Conservation (phyloP, 53 echinoderm and acorn worm species). For the Echinarachnius parma region DNA sequence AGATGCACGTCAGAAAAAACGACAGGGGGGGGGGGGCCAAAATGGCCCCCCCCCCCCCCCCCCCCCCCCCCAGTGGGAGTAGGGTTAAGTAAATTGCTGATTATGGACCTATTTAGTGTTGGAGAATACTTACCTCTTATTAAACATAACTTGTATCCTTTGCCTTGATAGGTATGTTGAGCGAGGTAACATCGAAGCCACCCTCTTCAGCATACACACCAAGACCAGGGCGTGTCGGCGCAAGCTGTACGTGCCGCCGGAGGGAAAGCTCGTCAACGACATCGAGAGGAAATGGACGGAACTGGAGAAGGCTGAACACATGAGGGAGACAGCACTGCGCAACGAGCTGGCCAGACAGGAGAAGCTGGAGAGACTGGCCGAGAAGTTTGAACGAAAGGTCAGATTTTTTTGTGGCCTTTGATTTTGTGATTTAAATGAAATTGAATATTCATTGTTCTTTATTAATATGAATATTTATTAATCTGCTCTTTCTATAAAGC, state of each 20-base stretch:
- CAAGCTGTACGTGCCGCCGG: constrained; percentile 71
- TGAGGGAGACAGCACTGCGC: constrained; percentile 69
- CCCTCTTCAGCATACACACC: constrained; percentile 77
- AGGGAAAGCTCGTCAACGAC: constrained; percentile 74
- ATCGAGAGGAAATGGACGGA: constrained; percentile 79
- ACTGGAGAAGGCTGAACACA: constrained; percentile 80
- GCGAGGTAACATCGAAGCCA: constrained; percentile 85
- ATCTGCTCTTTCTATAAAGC: no score
- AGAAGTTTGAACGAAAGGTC: constrained; percentile 92
- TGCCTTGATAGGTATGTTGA: constrained; percentile 63
- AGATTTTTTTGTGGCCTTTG: no score
- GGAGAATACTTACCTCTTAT: no score
- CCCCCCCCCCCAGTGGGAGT: no score
- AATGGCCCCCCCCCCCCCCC: no score
- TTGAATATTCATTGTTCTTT: no score
- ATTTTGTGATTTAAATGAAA: no score
- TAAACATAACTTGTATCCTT: not conserved
- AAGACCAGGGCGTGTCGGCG: constrained; percentile 61
- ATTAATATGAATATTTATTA: no score
- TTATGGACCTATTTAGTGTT: no score
- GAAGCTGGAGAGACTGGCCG: constrained; percentile 84
- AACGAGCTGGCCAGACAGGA: constrained; percentile 86
- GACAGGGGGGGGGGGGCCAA: no score
- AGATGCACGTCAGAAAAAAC: no score
- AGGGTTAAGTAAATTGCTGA: no score